Evolutionary conservation across 1,140 invertebrate species (phyloP), one percentile per base, ranked within the genome.

Genomic region (Apocrypta bakeri): DNA sequence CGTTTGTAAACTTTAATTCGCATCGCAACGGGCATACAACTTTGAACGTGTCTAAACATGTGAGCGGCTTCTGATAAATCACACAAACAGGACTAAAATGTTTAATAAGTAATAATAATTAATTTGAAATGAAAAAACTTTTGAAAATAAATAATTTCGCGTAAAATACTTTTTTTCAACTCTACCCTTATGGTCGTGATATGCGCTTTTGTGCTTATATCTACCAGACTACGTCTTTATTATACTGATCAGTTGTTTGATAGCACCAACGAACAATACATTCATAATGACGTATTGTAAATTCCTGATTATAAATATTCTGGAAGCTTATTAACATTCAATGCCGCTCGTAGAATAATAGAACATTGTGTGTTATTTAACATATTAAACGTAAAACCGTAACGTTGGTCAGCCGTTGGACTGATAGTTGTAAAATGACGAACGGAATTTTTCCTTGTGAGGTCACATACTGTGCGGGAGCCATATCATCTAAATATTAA

Each of bases 221-320:
- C 29, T 33, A 11, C 11, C 12, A 17, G 29, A 9, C 42, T 63
- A 2, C 56, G 31, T 76, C 74, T 29, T 56, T 9, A 24, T 33
- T 33, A 21, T 63, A 76, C 63, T 37, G 74, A 76, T 76, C 29
- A n/a, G 31, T 63, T 29, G 64, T 76, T 76, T 29, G 74, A 76
- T 76, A 76, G 9, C 31, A 3, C 17, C 8, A 24, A 29, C 33
- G 61, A 63, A 63, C 56, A 63, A 64, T 76, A 76, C 25, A n/a
- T 24, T 31, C 21, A 33, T n/a, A 31, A 71, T 29, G n/a, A 2
- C n/a, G 29, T 7, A 29, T 27, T 66, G 14, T 66, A 56, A 56
- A 56, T 56, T 21, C 2, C 14, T n/a, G 48, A 56, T 21, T 56
- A 4, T 56, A 56, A 56, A 56, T 56, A 56, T 4, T 17, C 48